Percentiles rank a stretch among this genome's conserved stretches.
phyloP scores from a whole-genome alignment of 1,140 invertebrate genomes.

The Physella acuta region DNA sequence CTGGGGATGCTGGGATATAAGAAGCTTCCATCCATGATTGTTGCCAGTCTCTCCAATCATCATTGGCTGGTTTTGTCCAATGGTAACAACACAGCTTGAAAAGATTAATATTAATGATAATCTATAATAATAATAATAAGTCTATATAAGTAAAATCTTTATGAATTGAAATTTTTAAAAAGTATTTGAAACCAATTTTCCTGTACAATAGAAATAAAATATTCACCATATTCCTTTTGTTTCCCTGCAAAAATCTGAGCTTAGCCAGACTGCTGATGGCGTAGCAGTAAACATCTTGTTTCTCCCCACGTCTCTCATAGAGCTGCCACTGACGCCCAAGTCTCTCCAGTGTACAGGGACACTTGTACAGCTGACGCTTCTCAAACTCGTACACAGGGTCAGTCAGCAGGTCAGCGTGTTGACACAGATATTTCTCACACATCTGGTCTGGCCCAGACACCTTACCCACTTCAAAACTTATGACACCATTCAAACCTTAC shows the following conservation, averaged over 20 bases:
- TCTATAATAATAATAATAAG: no score
- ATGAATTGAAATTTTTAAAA: neutral
- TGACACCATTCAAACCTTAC: neutral
- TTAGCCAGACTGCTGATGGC: conserved; percentile 7
- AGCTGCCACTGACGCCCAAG: conserved; percentile 10
- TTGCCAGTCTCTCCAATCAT: neutral
- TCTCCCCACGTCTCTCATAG: conserved; percentile 2
- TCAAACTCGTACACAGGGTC: conserved; percentile 2
- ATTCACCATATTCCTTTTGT: conserved; percentile 4
- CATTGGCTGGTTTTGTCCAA: neutral
- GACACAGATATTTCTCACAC: conserved; percentile 9
- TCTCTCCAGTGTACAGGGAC: conserved; percentile 7
- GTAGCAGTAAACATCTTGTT: conserved; percentile 3
- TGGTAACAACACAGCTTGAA: conserved; percentile 10
- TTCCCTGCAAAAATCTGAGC: neutral
- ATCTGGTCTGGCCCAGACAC: neutral
- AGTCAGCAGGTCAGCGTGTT: neutral
- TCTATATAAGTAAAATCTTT: neutral
- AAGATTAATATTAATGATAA: neutral
- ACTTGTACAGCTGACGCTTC: neutral
- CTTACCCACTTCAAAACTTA: conserved; percentile 5
- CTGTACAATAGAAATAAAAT: neutral
- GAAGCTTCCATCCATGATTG: conserved; percentile 8
- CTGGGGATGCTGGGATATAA: neutral
- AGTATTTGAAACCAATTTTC: neutral